Evolutionary conservation across 1,140 invertebrate species (phyloP).

Genomic region (Drosophila seguyi): DNA sequence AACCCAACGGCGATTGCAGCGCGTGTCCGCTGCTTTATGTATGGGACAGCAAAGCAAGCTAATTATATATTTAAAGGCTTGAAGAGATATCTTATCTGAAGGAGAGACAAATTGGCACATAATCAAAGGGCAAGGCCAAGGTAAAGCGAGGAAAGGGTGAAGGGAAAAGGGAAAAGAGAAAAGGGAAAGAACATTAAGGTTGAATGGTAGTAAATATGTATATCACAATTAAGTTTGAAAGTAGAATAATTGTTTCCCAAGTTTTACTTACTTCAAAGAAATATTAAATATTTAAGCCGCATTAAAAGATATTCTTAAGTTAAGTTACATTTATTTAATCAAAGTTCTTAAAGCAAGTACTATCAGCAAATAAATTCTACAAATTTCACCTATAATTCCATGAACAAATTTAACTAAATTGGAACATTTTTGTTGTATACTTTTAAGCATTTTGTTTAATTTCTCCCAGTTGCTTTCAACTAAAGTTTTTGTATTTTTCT

Average conservation of each 20-base stretch:
- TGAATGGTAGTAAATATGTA: not conserved
- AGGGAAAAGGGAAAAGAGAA: too few relatives aligned
- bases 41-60: slow-evolving; percentile 17
- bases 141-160: not conserved
- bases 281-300: too few relatives aligned
- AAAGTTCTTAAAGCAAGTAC: not conserved
- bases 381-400: not conserved
- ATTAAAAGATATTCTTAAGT: not conserved
- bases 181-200: not conserved
- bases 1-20: slow-evolving; percentile 19
- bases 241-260: not conserved
- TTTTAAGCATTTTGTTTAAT: not conserved
- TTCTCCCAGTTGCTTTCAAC: too few relatives aligned
- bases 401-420: too few relatives aligned
- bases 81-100: slow-evolving; percentile 23
- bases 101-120: not conserved
- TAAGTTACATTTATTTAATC: not conserved
- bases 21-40: slow-evolving; percentile 30
- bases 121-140: not conserved
- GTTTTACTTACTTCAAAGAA: not conserved
- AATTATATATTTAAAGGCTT: slow-evolving; percentile 15
- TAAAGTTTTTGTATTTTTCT: not conserved
- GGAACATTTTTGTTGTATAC: not conserved
- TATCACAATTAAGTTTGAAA: not conserved
- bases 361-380: not conserved